Evolutionary conservation across 2,888 invertebrate species (phyloP), one percentile per base, ranked within the genome.

Genomic region (Panopea generosa): DNA sequence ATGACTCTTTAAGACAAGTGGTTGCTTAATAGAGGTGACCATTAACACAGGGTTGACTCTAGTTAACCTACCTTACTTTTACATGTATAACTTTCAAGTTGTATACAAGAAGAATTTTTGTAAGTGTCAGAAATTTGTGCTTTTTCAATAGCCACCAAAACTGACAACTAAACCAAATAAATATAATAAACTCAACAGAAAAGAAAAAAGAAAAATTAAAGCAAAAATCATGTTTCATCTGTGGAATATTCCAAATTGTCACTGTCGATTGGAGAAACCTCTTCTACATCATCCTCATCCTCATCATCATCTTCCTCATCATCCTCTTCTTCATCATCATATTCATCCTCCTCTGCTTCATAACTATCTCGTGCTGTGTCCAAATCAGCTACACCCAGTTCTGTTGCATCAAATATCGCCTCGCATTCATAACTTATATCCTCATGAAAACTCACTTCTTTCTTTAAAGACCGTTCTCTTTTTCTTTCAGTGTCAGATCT

Each of bases 231-330:
- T 18, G 72, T 60, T 45, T 80, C 80, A 66, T 76, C 76, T 11
- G 75, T 67, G n/a, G 80, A 73, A 49, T 80, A 80, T 67, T 76
- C 74, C 6, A 74, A 27, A 49, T 78, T 75, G 45, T 75, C 76
- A 66, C 69, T 75, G 47, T 75, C 80, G 22, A 76, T 80, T 0
- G 73, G 66, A 6, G 80, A 80, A 2, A 80, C 73, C 50, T 80
- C 69, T 7, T 66, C 66, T 52, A 71, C 72, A n/a, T 75, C 73
- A 62, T 79, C 79, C 27, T 78, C 74, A 24, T 78, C 78, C 16
- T 73, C 66, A 20, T 62, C 56, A 22, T 77, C 82, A 26, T 76
- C 72, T 49, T 75, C 72, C 11, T 78, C 77, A 55, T 66, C 65
- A n/a, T 49, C 47, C 29, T 71, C 70, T 50, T 66, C 65, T 14